Evolutionary conservation across 2,113 vertebrate genomes (phyloP).

Genomic region (Raphicerus campestris): DNA sequence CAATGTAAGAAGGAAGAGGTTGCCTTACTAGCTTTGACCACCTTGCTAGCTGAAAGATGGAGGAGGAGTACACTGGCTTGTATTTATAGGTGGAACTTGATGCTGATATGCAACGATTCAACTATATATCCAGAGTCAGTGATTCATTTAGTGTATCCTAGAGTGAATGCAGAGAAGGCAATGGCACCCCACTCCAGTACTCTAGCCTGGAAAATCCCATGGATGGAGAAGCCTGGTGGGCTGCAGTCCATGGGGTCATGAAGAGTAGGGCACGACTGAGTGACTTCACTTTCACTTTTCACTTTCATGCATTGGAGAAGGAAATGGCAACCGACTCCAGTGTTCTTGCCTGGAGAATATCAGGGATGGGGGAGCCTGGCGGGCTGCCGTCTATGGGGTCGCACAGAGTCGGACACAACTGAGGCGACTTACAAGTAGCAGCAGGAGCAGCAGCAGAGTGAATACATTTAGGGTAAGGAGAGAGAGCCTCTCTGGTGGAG

Average conservation of each 20-base stretch:
- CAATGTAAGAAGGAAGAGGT: neutral
- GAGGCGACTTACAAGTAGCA: too few relatives aligned
- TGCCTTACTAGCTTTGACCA: neutral
- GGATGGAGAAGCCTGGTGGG: too few relatives aligned
- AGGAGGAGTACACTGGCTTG: neutral
- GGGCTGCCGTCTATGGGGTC: too few relatives aligned
- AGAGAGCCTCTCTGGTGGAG: neutral
- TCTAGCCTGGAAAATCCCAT: too few relatives aligned
- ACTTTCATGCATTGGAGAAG: too few relatives aligned
- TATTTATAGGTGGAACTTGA: neutral
- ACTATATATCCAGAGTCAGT: neutral
- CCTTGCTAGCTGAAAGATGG: neutral
- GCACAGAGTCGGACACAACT: rapidly evolving
- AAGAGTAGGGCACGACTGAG: rapidly evolving
- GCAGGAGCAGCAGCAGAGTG: neutral
- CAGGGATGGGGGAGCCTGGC: too few relatives aligned
- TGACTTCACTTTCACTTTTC: too few relatives aligned
- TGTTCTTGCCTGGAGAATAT: too few relatives aligned
- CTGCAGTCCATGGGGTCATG: too few relatives aligned
- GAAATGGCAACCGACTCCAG: too few relatives aligned
- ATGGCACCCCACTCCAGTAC: too few relatives aligned
- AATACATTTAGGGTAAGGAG: neutral
- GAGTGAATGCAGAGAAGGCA: neutral
- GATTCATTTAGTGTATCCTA: neutral
- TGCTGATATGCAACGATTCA: neutral